Evolutionary conservation across 1,140 invertebrate species (phyloP), one percentile per base, ranked within the genome.

Genomic region (Lepidostoma basale): DNA sequence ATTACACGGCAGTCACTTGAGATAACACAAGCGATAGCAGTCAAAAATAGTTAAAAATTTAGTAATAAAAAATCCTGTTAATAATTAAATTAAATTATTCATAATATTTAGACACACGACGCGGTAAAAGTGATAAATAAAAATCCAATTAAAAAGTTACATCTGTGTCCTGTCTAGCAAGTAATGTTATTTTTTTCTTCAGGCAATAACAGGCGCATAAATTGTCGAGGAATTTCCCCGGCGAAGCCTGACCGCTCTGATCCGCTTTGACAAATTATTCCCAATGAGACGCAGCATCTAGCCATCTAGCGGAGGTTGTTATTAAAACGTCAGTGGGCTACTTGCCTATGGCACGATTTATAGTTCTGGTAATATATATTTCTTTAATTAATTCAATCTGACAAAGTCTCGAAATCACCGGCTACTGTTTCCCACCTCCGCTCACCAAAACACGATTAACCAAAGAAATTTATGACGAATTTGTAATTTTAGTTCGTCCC

Each of bases 401-500:
- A 39, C 58, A 42, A 42, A n/a, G 23, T 22, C 26, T 62, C 28
- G 44, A 22, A 18, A 42, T 25, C 12, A 12, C 18, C 39, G 23
- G 47, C 47, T 65, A 56, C 47, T 36, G 52, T 54, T 56, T 56
- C 25, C 63, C 28, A 30, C 52, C 25, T 65, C 33, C n/a, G 28
- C 47, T 26, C 36, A 54, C 30, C 30, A 28, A 65, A 56, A 65
- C 47, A 58, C 49, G 63, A 65, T 65, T 56, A 65, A 56, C 44
- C n/a, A 56, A 56, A 54, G 22, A 65, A 65, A 65, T 65, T 65
- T 65, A 65, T 56, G 40, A 65, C 47, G 33, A 65, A 65, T 56
- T 65, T 63, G 26, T 63, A 47, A 42, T 65, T 47, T 65, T 65
- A 54, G 56, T 52, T 30, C 16, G 25, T 40, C 6, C 58, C 58